Conservation (phyloP, 2,113 vertebrate species). For the Puffinus mauretanicus region DNA sequence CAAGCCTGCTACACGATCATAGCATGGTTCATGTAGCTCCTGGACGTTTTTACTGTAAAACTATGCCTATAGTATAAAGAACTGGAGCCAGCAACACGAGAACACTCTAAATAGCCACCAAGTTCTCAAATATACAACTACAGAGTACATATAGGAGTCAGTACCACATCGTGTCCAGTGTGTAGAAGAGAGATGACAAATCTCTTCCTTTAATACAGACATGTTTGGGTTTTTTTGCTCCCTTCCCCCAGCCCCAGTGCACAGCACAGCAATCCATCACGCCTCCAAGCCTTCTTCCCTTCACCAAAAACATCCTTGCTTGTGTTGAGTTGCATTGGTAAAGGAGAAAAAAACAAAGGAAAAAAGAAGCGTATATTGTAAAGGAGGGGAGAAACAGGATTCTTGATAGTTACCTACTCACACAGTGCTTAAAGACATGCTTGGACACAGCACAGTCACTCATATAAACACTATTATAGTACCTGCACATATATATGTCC, state of each 20-base stretch:
- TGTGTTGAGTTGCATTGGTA: neutral
- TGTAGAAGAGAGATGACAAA: neutral
- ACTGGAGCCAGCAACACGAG: neutral
- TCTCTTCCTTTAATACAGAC: neutral
- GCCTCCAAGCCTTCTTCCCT: neutral
- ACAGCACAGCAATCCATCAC: neutral
- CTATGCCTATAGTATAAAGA: neutral
- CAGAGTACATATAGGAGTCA: accelerated
- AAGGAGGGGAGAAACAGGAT: neutral
- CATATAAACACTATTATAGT: neutral
- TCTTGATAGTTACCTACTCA: neutral
- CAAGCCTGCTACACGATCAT: neutral
- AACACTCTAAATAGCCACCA: neutral
- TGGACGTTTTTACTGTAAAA: neutral
- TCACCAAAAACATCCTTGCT: neutral
- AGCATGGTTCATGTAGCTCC: neutral
- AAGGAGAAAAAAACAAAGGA: neutral
- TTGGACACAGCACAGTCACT: neutral
- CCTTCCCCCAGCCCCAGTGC: neutral
- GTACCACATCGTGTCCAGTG: too few species aligned
- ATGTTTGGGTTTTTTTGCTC: neutral
- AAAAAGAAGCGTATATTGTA: neutral
- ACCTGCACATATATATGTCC: accelerated
- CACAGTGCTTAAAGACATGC: neutral
- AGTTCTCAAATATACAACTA: neutral